phyloP scores from a whole-genome alignment of 53 echinoderm and acorn worm genomes.

The Pentamera pediparva region DNA sequence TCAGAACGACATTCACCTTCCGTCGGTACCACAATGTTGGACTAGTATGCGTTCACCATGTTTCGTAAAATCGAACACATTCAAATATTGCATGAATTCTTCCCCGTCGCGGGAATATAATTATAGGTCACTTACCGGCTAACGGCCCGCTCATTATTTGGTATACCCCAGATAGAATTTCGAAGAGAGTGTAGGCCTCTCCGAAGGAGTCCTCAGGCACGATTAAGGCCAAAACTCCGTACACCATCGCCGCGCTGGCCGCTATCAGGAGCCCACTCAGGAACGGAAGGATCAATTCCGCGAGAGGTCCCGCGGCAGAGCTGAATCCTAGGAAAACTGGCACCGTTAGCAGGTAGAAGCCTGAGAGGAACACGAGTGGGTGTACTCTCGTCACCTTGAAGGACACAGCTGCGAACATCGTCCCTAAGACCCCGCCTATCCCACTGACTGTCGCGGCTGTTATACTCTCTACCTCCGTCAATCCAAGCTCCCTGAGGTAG shows the following conservation, averaged over 20 bases:
- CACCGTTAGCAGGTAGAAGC: background rate
- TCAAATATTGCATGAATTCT: no score
- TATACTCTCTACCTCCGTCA: background rate
- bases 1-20: no score
- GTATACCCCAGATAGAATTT: slow-evolving; percentile 2
- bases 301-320: background rate
- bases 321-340: background rate
- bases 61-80: no score
- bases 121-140: background rate
- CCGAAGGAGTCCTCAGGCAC: background rate
- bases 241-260: slow-evolving; percentile 1
- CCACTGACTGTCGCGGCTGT: background rate
- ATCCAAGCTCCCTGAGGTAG: background rate
- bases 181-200: background rate
- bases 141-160: background rate
- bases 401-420: background rate
- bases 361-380: background rate
- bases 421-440: background rate
- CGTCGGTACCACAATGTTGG: no score
- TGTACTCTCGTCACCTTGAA: background rate
- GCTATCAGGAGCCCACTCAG: slow-evolving; percentile 1
- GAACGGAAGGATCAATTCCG: background rate
- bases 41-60: no score
- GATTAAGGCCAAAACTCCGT: background rate
- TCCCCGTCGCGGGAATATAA: no score